A percentile compares a stretch with the other conserved stretches of the same genome.
Conservation (phyloP, 2,113 vertebrate genomes). For the Spea multiplicata region DNA sequence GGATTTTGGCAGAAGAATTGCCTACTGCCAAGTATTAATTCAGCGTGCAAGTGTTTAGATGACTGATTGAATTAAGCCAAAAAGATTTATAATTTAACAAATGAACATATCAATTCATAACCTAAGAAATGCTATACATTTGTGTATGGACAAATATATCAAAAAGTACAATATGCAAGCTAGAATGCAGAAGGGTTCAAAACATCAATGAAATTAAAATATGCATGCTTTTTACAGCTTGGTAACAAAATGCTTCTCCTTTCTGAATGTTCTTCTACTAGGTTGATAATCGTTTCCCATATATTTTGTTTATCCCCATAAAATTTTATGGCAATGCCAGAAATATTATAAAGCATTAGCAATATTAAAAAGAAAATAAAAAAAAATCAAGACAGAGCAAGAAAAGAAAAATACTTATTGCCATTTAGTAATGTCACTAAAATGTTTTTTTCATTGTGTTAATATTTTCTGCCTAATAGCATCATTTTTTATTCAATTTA, state of each 20-base stretch:
- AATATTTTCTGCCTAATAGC: slow-evolving; percentile 6
- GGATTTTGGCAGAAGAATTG: background rate
- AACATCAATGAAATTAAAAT: slow-evolving; percentile 63
- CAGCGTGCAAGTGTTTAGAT: too few species aligned
- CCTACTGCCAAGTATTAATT: too few species aligned
- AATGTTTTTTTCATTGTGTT: slow-evolving; percentile 21
- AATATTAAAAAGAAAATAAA: slow-evolving; percentile 2
- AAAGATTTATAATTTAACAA: slow-evolving; percentile 25
- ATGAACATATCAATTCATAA: slow-evolving; percentile 67
- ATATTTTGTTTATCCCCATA: background rate
- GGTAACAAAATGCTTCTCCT: slow-evolving; percentile 61
- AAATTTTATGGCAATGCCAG: background rate
- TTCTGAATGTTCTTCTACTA: slow-evolving; percentile 21
- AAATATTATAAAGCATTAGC: background rate
- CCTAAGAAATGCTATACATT: slow-evolving; percentile 73
- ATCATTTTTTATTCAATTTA: slow-evolving; percentile 3
- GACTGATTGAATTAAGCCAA: background rate
- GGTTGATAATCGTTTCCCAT: slow-evolving; percentile 1
- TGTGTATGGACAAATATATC: slow-evolving; percentile 74
- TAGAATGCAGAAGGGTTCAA: slow-evolving; percentile 61
- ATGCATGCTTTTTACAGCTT: slow-evolving; percentile 80
- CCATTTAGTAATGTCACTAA: slow-evolving; percentile 34
- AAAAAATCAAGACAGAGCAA: slow-evolving; percentile 23
- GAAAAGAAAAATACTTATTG: slow-evolving; percentile 29
- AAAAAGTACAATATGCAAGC: slow-evolving; percentile 77